Percentiles rank a stretch among this genome's conserved stretches.
Evolutionary conservation across 2,888 invertebrate species (phyloP).

Genomic region (Hypena proboscidalis): DNA sequence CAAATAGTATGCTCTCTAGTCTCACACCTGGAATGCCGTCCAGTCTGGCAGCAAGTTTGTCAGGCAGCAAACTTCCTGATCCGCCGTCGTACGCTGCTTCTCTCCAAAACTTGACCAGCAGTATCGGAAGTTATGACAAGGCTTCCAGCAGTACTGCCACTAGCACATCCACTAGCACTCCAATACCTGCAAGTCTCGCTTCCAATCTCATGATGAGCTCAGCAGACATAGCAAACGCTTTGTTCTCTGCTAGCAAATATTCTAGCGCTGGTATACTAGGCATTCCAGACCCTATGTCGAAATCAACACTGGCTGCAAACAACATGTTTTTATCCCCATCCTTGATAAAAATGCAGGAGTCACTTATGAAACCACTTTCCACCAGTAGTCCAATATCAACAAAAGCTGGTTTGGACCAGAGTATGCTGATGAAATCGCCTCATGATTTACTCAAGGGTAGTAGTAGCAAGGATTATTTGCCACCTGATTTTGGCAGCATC

Average conservation of each 20-base stretch:
- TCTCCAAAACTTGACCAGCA: conserved; percentile 72
- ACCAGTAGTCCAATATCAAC: conserved; percentile 83
- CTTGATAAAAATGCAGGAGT: conserved; percentile 89
- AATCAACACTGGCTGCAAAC: conserved; percentile 90
- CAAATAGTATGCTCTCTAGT: conserved; percentile 78
- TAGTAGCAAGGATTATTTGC: conserved; percentile 78
- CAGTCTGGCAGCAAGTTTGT: conserved; percentile 73
- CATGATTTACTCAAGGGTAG: conserved; percentile 71
- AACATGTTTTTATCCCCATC: conserved; percentile 92
- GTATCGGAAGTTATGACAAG: conserved; percentile 74
- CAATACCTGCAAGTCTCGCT: conserved; percentile 82
- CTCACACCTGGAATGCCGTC: conserved; percentile 73
- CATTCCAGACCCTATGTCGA: conserved; percentile 91
- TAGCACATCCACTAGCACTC: conserved; percentile 76
- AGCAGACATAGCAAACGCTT: conserved; percentile 87
- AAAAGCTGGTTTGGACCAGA: conserved; percentile 76
- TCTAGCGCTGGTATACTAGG: conserved; percentile 86
- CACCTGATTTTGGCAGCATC: conserved; percentile 84
- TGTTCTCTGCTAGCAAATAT: conserved; percentile 88
- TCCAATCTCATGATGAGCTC: conserved; percentile 87
- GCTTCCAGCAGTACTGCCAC: conserved; percentile 80
- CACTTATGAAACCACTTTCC: conserved; percentile 85
- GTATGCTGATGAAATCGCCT: conserved; percentile 74
- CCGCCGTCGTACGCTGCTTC: conserved; percentile 80
- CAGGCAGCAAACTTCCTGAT: conserved; percentile 74